These are phyloP conservation scores for Homalodisca vitripennis DNA, from an alignment of 1,140 invertebrate species.

Conservation along the genomic window DNA sequence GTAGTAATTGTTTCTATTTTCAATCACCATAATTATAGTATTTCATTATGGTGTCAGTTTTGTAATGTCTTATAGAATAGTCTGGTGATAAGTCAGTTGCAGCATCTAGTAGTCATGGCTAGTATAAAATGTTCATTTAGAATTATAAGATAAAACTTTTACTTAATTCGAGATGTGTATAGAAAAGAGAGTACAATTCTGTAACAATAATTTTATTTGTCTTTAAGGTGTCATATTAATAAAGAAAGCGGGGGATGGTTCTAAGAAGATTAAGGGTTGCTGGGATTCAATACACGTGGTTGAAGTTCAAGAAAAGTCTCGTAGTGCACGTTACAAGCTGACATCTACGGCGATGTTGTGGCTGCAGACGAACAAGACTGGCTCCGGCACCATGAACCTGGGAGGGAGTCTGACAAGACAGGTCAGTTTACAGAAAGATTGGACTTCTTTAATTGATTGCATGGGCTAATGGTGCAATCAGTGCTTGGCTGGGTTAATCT, in stretches of 20 bases:
- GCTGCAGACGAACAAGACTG: constrained; percentile 96
- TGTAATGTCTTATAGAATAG: too few relatives aligned
- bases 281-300: constrained; percentile 99
- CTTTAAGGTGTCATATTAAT: constrained; percentile 91
- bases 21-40: too few relatives aligned
- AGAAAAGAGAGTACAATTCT: not conserved
- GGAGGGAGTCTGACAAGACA: constrained; percentile 97
- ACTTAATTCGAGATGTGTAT: too few relatives aligned
- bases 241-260: constrained; percentile 97
- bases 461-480: too few relatives aligned
- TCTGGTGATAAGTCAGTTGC: too few relatives aligned
- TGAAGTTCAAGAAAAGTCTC: constrained; percentile 94
- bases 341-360: constrained; percentile 99
- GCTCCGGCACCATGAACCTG: constrained; percentile 97
- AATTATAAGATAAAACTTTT: too few relatives aligned
- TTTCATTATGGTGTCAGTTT: too few relatives aligned
- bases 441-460: too few relatives aligned
- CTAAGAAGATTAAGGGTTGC: constrained; percentile 96
- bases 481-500: too few relatives aligned
- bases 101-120: too few relatives aligned
- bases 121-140: too few relatives aligned
- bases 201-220: not conserved
- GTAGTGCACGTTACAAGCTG: constrained; percentile 97
- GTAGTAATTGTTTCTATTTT: too few relatives aligned
- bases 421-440: constrained; percentile 51